Evolutionary conservation across 64 coral and sea anemone genomes (phyloP).

Genomic region (Acropora yongei): DNA sequence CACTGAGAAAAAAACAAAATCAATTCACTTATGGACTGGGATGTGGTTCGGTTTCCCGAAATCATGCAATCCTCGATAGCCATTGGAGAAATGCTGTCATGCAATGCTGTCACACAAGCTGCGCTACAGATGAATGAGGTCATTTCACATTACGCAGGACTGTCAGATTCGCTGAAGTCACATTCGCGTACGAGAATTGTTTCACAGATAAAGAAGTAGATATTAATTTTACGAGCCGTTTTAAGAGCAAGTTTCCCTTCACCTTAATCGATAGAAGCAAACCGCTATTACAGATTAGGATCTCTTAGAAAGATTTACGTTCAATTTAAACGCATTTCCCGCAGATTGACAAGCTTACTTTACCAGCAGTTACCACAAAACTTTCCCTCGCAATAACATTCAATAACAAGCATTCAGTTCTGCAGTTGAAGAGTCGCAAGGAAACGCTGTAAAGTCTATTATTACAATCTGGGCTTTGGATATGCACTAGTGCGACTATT

Average conservation of each 20-base stretch:
- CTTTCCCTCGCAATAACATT: not conserved
- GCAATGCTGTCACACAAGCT: not conserved
- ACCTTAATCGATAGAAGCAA: not conserved
- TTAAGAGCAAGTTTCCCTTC: not conserved
- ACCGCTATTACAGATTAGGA: not conserved
- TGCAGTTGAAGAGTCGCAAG: too few species aligned
- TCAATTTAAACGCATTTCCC: too few species aligned
- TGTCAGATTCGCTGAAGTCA: not conserved
- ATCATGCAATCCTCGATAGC: not conserved
- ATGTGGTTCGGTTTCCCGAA: not conserved
- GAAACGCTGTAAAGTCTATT: not conserved
- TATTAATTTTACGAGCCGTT: not conserved
- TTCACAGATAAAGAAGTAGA: not conserved
- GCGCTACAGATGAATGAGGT: not conserved
- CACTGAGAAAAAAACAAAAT: constrained; percentile 51
- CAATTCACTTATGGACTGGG: not conserved
- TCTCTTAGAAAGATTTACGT: not conserved
- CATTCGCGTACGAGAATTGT: not conserved
- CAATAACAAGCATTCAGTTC: not conserved
- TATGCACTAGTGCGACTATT: too few species aligned
- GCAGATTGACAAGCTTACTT: too few species aligned
- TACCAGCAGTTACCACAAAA: too few species aligned
- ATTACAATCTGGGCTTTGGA: not conserved
- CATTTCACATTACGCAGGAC: not conserved
- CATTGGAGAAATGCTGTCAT: too few species aligned